Conservation (phyloP, 2,797 vertebrate genomes). For the Chrysocyon brachyurus region DNA sequence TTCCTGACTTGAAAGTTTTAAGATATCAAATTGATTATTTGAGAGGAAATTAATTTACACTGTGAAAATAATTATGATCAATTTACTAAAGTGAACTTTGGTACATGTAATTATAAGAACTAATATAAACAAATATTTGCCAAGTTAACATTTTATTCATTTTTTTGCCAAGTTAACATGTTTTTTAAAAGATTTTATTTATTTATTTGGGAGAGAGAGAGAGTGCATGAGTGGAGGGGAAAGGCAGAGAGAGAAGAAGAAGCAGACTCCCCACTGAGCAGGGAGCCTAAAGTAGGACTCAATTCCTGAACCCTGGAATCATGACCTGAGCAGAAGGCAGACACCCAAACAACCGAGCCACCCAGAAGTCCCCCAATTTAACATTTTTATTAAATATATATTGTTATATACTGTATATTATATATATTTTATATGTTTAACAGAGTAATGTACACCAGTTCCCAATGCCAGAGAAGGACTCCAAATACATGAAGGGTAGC, state of each 20-base stretch:
- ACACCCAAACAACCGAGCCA: too few relatives aligned
- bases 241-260: too few relatives aligned
- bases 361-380: too few relatives aligned
- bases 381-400: neutral
- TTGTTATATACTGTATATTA: neutral
- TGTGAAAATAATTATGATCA: neutral
- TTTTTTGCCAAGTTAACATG: neutral
- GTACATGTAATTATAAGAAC: neutral
- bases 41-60: neutral
- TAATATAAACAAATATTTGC: neutral
- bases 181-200: too few relatives aligned
- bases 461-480: neutral
- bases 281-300: too few relatives aligned
- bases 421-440: neutral
- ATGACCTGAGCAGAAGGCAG: too few relatives aligned
- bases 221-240: too few relatives aligned
- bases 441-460: neutral
- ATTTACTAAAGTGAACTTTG: neutral
- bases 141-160: neutral
- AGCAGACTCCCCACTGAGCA: too few relatives aligned
- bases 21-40: neutral
- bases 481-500: neutral
- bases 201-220: neutral
- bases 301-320: too few relatives aligned
- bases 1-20: neutral